Evolutionary conservation across 2,797 vertebrate species (phyloP).

Genomic region (Lacerta agilis): DNA sequence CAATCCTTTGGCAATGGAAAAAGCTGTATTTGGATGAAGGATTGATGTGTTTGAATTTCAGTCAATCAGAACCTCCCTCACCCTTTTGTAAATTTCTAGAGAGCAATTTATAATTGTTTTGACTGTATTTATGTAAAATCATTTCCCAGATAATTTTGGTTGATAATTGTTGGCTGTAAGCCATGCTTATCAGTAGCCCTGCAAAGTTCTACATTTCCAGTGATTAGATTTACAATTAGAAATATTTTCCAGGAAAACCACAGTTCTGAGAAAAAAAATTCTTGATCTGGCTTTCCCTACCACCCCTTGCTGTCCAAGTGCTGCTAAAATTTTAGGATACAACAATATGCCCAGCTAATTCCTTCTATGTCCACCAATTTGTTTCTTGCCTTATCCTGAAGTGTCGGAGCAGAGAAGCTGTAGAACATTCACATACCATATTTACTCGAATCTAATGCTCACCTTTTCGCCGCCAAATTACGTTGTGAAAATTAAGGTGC

Average conservation of each 20-base stretch:
- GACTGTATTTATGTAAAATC: background rate
- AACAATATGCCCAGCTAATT: background rate
- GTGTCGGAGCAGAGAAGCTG: background rate
- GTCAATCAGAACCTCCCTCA: background rate
- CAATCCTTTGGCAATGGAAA: background rate
- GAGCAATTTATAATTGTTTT: background rate
- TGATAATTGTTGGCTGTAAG: background rate
- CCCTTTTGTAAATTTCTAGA: background rate
- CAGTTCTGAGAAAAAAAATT: background rate
- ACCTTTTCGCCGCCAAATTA: no score
- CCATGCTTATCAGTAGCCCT: background rate
- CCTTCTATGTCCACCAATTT: background rate
- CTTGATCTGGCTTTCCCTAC: background rate
- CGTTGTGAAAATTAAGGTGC: no score
- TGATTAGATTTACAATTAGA: background rate
- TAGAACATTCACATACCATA: background rate
- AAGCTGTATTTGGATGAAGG: background rate
- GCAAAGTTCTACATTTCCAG: background rate
- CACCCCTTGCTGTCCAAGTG: background rate
- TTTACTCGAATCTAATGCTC: background rate
- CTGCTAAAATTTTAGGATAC: background rate
- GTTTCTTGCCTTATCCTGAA: background rate
- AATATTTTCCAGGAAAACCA: background rate
- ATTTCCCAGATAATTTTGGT: constrained; percentile 13
- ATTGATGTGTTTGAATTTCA: background rate